Conservation (phyloP, 2,113 vertebrate genomes). For the Caranx ignobilis region DNA sequence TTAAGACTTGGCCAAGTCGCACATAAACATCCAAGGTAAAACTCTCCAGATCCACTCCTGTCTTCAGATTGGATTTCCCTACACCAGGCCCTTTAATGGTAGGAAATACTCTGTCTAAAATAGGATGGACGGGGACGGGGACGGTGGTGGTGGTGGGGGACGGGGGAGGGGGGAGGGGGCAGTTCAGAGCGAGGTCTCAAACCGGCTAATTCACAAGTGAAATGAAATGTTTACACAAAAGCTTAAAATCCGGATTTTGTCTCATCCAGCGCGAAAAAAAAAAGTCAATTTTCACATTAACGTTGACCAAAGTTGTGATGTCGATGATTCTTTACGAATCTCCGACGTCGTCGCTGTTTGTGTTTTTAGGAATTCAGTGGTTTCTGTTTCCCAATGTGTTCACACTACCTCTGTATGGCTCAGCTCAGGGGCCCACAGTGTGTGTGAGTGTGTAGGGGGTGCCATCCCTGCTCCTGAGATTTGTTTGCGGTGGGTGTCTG, state of each 20-base stretch:
- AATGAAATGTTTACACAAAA: neutral
- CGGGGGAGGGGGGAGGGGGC: neutral
- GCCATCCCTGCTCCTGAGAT: constrained; percentile 68
- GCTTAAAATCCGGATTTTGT: constrained; percentile 1
- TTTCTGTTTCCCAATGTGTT: constrained; percentile 31
- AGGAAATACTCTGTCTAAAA: constrained; percentile 64
- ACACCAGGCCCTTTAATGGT: constrained; percentile 70
- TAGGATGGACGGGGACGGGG: constrained; percentile 4
- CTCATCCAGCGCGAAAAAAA: neutral
- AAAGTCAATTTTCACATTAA: neutral
- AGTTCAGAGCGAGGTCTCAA: constrained; percentile 52
- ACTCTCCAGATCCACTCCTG: constrained; percentile 81
- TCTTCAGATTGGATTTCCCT: constrained; percentile 70
- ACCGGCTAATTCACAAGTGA: constrained; percentile 1
- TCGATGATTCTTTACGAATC: neutral
- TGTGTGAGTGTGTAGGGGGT: constrained; percentile 33
- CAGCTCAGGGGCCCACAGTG: constrained; percentile 69
- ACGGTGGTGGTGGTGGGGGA: too few relatives aligned
- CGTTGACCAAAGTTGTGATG: neutral
- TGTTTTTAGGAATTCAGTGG: constrained; percentile 21
- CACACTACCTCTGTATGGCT: constrained; percentile 53
- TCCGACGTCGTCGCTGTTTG: neutral
- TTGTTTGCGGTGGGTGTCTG: constrained; percentile 82
- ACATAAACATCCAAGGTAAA: constrained; percentile 81
- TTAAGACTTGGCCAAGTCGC: constrained; percentile 68